Conservation (phyloP, 2,888 invertebrate species). For the Lasioglossum villosulum region DNA sequence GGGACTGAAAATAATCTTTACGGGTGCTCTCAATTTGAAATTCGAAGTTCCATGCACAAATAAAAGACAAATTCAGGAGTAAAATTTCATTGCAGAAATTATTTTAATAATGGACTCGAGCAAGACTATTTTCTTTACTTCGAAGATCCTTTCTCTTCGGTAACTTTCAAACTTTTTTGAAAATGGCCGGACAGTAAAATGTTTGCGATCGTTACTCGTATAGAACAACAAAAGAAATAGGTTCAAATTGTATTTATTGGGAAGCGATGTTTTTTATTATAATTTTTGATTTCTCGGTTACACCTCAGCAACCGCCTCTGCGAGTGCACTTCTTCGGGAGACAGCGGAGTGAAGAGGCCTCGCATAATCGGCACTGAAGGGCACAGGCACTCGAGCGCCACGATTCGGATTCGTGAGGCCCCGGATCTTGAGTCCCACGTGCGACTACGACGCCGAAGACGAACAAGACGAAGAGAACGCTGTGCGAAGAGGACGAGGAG, state of each 20-base stretch:
- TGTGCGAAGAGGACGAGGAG: background rate
- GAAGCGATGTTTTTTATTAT: too few species aligned
- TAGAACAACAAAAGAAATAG: too few species aligned
- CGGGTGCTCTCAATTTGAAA: background rate
- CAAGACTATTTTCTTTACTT: too few species aligned
- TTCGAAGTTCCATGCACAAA: background rate
- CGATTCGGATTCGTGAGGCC: slow-evolving; percentile 40
- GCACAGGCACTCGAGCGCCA: slow-evolving; percentile 14
- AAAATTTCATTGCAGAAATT: too few species aligned
- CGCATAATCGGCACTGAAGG: slow-evolving; percentile 16
- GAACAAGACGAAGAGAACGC: background rate
- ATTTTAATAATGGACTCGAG: too few species aligned
- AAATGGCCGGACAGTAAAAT: too few species aligned
- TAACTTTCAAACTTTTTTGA: too few species aligned
- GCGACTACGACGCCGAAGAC: slow-evolving; percentile 13
- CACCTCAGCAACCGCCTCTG: background rate
- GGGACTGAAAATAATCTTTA: background rate
- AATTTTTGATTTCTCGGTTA: too few species aligned
- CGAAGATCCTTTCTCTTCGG: too few species aligned
- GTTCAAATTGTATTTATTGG: too few species aligned
- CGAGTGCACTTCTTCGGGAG: background rate
- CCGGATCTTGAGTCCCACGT: slow-evolving; percentile 39
- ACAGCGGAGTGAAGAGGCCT: background rate
- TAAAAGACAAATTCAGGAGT: too few species aligned
- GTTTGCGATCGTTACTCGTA: too few species aligned